A percentile compares a stretch with the other conserved stretches of the same genome.
phyloP scores from a whole-genome alignment of 2,888 invertebrate species.

The Melolontha melolontha region DNA sequence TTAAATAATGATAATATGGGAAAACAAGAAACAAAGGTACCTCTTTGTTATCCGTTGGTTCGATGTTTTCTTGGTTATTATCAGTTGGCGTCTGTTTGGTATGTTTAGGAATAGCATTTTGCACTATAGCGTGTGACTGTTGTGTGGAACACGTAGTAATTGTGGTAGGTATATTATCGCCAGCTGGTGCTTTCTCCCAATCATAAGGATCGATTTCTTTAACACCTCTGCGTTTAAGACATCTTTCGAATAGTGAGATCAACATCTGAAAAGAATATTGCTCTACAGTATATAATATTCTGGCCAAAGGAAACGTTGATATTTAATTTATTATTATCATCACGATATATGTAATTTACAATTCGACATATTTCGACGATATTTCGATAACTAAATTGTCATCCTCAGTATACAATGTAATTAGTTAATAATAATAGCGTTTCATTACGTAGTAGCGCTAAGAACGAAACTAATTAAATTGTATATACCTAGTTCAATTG shows the following conservation, averaged over 20 bases:
- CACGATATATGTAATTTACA: too few relatives aligned
- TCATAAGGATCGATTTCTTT: constrained; percentile 93
- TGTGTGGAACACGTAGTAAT: constrained; percentile 55
- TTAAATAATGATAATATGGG: background rate
- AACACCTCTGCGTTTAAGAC: constrained; percentile 93
- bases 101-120: constrained; percentile 58
- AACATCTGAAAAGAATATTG: constrained; percentile 72
- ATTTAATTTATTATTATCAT: too few relatives aligned
- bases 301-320: too few relatives aligned
- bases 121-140: constrained; percentile 56
- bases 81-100: constrained; percentile 68
- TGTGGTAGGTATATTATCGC: constrained; percentile 57
- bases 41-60: constrained; percentile 74
- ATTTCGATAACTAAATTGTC: too few relatives aligned
- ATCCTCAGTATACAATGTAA: too few relatives aligned
- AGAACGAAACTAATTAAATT: too few relatives aligned
- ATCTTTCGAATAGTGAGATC: constrained; percentile 86
- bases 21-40: constrained; percentile 56
- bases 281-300: too few relatives aligned
- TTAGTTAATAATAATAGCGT: too few relatives aligned
- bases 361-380: too few relatives aligned
- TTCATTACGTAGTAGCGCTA: too few relatives aligned
- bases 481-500: too few relatives aligned
- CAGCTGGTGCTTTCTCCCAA: constrained; percentile 83
- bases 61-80: constrained; percentile 78